Conservation (phyloP, 2,113 vertebrate genomes). For the Paratilapia polleni region DNA sequence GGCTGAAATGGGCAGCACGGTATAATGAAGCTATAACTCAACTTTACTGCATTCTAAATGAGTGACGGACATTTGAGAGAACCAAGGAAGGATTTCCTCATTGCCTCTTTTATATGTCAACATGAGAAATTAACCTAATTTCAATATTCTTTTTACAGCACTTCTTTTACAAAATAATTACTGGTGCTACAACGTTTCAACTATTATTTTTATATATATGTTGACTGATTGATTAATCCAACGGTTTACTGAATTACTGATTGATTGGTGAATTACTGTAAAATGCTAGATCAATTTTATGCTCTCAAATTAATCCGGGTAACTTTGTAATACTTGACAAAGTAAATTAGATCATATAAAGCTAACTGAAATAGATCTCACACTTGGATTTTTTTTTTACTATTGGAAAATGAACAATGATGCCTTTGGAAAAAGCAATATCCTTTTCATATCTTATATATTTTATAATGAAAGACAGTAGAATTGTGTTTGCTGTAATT, state of each 20-base stretch:
- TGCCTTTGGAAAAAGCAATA: neutral
- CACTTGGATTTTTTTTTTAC: neutral
- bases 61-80: conserved; percentile 56
- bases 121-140: conserved; percentile 11
- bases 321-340: conserved; percentile 7
- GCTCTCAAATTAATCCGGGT: neutral
- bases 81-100: conserved; percentile 30
- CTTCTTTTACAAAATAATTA: neutral
- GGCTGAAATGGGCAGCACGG: conserved; percentile 56
- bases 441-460: neutral
- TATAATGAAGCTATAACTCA: conserved; percentile 74
- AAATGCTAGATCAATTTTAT: neutral
- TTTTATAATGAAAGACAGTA: neutral
- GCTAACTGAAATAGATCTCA: neutral
- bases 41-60: conserved; percentile 63
- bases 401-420: neutral
- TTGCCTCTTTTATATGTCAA: conserved; percentile 28
- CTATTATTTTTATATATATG: neutral
- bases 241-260: neutral
- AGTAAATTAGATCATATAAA: neutral
- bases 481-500: neutral
- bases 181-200: neutral
- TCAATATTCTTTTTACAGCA: neutral
- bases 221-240: neutral
- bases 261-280: neutral